These are phyloP conservation scores for Calidris pugnax DNA, from an alignment of 2,113 vertebrate genomes.

Conservation along the genomic window DNA sequence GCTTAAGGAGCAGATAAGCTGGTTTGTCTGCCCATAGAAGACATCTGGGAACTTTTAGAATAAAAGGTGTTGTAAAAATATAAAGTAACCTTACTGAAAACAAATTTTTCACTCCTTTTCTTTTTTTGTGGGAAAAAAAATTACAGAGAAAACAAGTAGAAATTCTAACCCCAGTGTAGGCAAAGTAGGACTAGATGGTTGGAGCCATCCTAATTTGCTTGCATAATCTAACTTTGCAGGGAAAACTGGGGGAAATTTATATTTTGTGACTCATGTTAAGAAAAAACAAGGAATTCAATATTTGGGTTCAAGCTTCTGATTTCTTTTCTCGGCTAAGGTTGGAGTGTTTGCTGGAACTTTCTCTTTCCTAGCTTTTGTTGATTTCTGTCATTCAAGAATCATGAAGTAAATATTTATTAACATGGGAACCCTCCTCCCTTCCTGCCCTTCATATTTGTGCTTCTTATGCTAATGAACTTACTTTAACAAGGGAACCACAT, in stretches of 20 bases:
- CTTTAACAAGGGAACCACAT: slow-evolving; percentile 58
- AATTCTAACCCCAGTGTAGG: neutral
- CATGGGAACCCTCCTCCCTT: slow-evolving; percentile 46
- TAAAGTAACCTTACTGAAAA: neutral
- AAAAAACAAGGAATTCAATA: neutral
- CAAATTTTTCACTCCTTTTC: neutral
- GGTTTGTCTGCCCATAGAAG: neutral
- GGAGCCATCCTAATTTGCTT: neutral
- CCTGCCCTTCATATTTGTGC: slow-evolving; percentile 54
- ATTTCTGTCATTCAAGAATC: slow-evolving; percentile 59
- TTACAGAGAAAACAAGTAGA: neutral
- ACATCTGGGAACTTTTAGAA: neutral
- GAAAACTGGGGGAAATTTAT: neutral
- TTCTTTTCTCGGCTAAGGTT: neutral
- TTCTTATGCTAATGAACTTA: slow-evolving; percentile 58
- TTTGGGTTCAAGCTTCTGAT: neutral
- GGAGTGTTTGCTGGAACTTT: slow-evolving; percentile 17
- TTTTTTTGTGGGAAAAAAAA: neutral
- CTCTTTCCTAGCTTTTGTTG: slow-evolving; percentile 34
- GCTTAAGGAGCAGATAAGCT: neutral
- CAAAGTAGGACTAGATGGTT: neutral
- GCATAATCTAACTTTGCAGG: neutral
- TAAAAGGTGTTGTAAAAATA: neutral
- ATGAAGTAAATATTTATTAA: slow-evolving; percentile 67
- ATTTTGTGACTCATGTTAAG: neutral